Evolutionary conservation across 2,797 vertebrate genomes (phyloP).

Genomic region (Ficedula albicollis): DNA sequence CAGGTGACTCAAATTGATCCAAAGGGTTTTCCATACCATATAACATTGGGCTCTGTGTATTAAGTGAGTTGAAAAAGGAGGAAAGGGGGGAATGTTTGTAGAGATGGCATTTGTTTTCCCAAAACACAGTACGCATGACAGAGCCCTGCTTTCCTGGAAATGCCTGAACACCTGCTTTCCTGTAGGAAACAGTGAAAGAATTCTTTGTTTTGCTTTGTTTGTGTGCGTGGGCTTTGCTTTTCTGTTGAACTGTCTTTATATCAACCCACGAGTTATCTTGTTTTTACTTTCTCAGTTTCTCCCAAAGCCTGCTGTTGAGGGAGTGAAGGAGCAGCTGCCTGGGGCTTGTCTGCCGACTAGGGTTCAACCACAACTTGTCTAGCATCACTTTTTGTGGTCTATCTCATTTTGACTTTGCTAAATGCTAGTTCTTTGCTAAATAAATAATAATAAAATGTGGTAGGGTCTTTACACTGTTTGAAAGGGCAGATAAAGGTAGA

Average conservation of each 20-base stretch:
- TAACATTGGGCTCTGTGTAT: neutral
- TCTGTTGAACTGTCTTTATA: neutral
- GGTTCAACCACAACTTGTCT: neutral
- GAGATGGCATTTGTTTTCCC: neutral
- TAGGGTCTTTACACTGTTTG: neutral
- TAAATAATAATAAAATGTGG: neutral
- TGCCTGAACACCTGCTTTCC: neutral
- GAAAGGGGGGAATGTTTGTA: neutral
- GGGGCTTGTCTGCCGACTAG: neutral
- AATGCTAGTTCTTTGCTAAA: neutral
- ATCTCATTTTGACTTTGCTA: neutral
- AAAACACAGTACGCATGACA: rapidly evolving
- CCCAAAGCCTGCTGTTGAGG: neutral
- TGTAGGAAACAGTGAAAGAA: rapidly evolving
- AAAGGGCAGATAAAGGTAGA: neutral
- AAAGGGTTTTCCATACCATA: neutral
- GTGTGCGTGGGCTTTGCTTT: neutral
- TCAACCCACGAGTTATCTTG: neutral
- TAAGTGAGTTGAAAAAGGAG: neutral
- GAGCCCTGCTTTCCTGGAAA: neutral
- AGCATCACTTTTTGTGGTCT: neutral
- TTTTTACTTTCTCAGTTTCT: neutral
- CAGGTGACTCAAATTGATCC: neutral
- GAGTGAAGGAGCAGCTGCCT: neutral
- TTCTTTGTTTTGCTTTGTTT: neutral